Conservation (phyloP, 2,113 vertebrate species). For the Saccopteryx bilineata region DNA sequence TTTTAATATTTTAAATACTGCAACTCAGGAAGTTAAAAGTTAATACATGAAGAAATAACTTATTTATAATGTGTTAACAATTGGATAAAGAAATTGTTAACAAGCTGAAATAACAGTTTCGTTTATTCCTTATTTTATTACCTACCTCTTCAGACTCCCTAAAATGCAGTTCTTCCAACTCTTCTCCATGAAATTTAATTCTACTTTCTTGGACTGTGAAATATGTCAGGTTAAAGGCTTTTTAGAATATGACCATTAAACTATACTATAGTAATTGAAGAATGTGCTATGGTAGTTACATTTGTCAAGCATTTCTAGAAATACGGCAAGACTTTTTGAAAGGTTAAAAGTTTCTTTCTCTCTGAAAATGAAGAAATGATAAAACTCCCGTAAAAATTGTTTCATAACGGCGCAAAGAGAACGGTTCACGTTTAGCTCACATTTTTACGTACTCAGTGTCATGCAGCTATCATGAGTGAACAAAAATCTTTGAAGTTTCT, state of each 20-base stretch:
- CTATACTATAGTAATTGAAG: background rate
- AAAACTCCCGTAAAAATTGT: background rate
- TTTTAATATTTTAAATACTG: background rate
- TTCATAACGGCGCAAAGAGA: background rate
- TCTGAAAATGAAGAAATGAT: slow-evolving; percentile 52
- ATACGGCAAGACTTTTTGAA: background rate
- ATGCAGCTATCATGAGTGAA: slow-evolving; percentile 53
- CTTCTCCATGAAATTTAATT: slow-evolving; percentile 32
- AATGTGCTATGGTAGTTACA: background rate
- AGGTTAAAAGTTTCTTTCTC: background rate
- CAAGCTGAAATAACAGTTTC: background rate
- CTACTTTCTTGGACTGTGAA: background rate
- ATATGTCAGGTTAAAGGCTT: slow-evolving; percentile 11
- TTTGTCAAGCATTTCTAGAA: background rate
- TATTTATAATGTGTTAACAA: background rate
- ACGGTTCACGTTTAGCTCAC: slow-evolving; percentile 67
- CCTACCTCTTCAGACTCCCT: background rate
- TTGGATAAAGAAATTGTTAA: background rate
- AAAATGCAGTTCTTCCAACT: slow-evolving; percentile 31
- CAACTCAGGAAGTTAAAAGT: background rate
- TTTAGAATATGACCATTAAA: slow-evolving; percentile 12
- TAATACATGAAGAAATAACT: background rate
- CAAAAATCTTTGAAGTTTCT: slow-evolving; percentile 63
- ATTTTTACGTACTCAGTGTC: slow-evolving; percentile 79
- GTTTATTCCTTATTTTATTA: background rate